These are phyloP conservation scores for Machaerirhynchus nigripectus DNA, from an alignment of 2,113 vertebrate species.

Conservation along the genomic window DNA sequence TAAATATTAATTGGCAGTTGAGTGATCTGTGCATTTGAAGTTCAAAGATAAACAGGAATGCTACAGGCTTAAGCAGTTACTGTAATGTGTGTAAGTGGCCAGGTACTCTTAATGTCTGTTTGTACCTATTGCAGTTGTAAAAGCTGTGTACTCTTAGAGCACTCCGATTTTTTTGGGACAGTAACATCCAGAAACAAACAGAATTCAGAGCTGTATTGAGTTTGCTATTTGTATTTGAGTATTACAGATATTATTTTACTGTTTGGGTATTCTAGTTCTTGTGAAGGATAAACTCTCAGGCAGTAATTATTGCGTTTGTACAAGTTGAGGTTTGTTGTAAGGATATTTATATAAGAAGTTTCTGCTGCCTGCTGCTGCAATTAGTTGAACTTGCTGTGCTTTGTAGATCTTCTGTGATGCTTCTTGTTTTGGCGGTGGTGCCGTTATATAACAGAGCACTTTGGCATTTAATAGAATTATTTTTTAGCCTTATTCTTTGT, in stretches of 20 bases:
- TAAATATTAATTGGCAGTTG: neutral
- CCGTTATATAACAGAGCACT: neutral
- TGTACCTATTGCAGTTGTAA: neutral
- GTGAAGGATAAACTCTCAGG: neutral
- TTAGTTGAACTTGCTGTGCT: neutral
- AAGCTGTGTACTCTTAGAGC: neutral
- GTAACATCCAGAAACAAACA: neutral
- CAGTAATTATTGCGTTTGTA: neutral
- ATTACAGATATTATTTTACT: neutral
- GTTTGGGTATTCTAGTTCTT: neutral
- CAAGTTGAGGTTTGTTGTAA: neutral
- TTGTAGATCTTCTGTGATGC: neutral
- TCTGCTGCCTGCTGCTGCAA: neutral
- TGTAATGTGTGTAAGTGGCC: neutral
- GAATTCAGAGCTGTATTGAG: neutral
- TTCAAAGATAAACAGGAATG: neutral
- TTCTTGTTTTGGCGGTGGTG: neutral
- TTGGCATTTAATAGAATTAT: neutral
- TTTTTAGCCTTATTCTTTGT: neutral
- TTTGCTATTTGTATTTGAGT: neutral
- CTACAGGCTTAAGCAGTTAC: neutral
- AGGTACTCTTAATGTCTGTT: neutral
- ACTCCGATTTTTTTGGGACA: neutral
- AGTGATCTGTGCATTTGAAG: neutral
- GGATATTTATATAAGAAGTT: neutral